Evolutionary conservation across 2,888 invertebrate genomes (phyloP).

Genomic region (Leptura quadrifasciata): DNA sequence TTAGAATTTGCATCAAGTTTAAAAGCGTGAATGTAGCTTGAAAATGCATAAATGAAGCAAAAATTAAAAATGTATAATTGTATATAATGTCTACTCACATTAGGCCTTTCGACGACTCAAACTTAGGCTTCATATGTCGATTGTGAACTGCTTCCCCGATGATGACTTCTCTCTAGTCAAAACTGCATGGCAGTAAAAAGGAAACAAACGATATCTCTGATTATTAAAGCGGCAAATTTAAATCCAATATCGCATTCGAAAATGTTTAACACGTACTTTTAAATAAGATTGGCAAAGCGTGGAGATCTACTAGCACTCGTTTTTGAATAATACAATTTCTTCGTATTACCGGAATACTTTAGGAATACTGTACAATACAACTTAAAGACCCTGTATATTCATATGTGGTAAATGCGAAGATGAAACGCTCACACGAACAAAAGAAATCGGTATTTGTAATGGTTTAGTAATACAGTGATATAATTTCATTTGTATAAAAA

Average conservation of each 20-base stretch:
- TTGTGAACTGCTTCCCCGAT: too few relatives aligned
- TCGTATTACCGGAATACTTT: slow-evolving; percentile 11
- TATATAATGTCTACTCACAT: too few relatives aligned
- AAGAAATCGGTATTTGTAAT: slow-evolving; percentile 47
- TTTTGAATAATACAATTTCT: not conserved
- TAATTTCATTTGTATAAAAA: slow-evolving; percentile 59
- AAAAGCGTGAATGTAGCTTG: too few relatives aligned
- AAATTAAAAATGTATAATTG: too few relatives aligned
- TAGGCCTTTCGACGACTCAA: not conserved
- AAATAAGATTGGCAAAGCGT: not conserved
- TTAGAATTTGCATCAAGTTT: too few relatives aligned
- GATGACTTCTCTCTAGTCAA: too few relatives aligned
- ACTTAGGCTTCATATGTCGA: not conserved
- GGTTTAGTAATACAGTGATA: slow-evolving; percentile 41
- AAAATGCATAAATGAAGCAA: too few relatives aligned
- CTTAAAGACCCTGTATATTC: slow-evolving; percentile 28
- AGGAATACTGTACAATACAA: slow-evolving; percentile 21
- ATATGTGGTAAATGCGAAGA: slow-evolving; percentile 6
- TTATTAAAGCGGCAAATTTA: not conserved
- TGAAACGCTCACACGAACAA: not conserved
- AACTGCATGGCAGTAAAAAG: not conserved
- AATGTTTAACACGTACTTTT: not conserved
- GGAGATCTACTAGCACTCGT: not conserved
- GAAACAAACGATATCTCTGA: not conserved
- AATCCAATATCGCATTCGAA: not conserved